Percentiles rank a stretch among this genome's conserved stretches.
Conservation (phyloP, 2,888 invertebrate species). For the Leptogaster cylindrica region DNA sequence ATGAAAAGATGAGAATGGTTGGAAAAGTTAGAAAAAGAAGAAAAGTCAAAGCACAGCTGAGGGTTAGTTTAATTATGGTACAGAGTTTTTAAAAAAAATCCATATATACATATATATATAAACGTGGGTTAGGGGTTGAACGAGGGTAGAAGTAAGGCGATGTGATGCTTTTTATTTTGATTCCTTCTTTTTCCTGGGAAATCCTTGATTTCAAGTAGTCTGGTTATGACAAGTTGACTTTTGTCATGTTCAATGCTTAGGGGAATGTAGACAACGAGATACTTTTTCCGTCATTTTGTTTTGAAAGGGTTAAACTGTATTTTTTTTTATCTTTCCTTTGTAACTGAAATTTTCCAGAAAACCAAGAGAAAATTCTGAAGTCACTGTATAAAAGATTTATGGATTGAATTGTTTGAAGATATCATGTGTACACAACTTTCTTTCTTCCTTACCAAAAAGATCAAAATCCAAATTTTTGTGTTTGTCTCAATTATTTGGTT, state of each 20-base stretch:
- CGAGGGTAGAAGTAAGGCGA: constrained; percentile 36
- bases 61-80: constrained; percentile 40
- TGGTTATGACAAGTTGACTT: constrained; percentile 46
- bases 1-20: constrained; percentile 18
- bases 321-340: too few species aligned
- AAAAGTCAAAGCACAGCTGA: constrained; percentile 26
- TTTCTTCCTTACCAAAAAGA: too few species aligned
- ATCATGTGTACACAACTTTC: too few species aligned
- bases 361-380: too few species aligned
- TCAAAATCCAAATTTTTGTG: too few species aligned
- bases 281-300: constrained; percentile 28
- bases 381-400: too few species aligned
- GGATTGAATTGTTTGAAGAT: too few species aligned
- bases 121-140: constrained; percentile 18
- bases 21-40: constrained; percentile 37
- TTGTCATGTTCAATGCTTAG: constrained; percentile 38
- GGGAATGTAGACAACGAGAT: constrained; percentile 39
- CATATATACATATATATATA: too few species aligned
- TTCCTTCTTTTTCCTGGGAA: constrained; percentile 41
- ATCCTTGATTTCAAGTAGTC: constrained; percentile 46
- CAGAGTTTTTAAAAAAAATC: too few species aligned
- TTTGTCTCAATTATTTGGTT: too few species aligned
- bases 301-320: constrained; percentile 37
- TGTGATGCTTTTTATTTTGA: constrained; percentile 40
- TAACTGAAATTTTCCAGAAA: too few species aligned